Evolutionary conservation across 2,113 vertebrate species (phyloP), one percentile per base, ranked within the genome.

Genomic region (Oenanthe oenanthe): DNA sequence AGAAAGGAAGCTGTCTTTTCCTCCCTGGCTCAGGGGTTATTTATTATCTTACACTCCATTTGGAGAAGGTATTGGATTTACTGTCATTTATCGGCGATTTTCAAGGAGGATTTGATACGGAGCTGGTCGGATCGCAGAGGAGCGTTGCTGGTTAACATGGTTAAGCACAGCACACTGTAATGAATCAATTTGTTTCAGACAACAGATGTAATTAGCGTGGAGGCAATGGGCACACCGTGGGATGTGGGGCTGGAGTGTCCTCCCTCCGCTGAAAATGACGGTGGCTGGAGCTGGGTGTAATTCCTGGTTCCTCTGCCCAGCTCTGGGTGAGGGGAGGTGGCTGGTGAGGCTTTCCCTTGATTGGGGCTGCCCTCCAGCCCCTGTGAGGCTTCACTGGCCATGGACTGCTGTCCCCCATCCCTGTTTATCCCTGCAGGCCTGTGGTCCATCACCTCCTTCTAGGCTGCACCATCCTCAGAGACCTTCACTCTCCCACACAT

Each of bases 181-280:
- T 89, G 81, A 95, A 97, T 89, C 94, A 79, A 73, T 97, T 97
- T 93, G 89, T 88, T 96, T 89, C 93, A 77, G 84, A 95, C 95
- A 97, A 96, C 62, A 70, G 95, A 54, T 25, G 2, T 92, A 95
- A 96, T 95, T 94, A 95, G 81, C 7, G 2, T 40, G 74, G 81
- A 91, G 85, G 72, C 77, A 82, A 83, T 60, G 77, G 60, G 72
- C 77, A 70, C 34, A 12, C 81, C 5, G 2, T 21, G 54, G 78
- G 58, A 73, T 26, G 47, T 1, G 0, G 58, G 81, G 38, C 71
- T 57, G 58, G 54, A 85, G 31, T 42, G 4, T 79, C 42, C 4
- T 56, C 81, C 76, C 53, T 81, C 3, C 0, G 3, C 34, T 10
- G 1, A 3, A 70, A 47, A 14, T 2, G 6, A 9, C 2, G 0